Evolutionary conservation across 2,113 vertebrate species (phyloP).

Genomic region (Chaetorhynchus papuensis): DNA sequence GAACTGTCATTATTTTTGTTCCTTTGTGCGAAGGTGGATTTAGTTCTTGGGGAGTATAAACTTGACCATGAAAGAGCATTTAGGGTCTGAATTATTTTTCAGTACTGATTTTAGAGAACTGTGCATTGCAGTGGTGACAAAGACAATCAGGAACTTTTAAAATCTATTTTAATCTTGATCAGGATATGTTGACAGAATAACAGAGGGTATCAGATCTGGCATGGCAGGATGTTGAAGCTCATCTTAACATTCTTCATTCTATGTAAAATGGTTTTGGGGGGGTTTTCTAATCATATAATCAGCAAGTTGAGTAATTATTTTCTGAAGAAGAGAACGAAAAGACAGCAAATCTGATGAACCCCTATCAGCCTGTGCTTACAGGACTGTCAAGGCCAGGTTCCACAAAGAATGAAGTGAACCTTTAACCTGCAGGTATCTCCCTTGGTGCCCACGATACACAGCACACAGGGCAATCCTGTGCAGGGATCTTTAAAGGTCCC

Average conservation of each 20-base stretch:
- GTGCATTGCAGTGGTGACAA: background rate
- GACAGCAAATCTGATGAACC: background rate
- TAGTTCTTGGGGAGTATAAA: background rate
- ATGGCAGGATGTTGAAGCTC: background rate
- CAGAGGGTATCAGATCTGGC: background rate
- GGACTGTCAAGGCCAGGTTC: background rate
- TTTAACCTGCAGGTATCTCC: background rate
- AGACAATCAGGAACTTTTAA: background rate
- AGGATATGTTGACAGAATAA: background rate
- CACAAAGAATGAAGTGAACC: background rate
- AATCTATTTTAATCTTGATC: background rate
- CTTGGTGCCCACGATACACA: background rate
- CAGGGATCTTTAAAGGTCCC: background rate
- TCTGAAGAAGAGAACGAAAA: background rate
- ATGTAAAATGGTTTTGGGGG: fast-evolving
- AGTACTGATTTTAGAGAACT: background rate
- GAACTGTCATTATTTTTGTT: background rate
- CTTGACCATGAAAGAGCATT: background rate
- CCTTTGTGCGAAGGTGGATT: background rate
- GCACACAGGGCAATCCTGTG: background rate
- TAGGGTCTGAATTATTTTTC: background rate
- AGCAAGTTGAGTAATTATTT: background rate
- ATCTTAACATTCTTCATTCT: background rate
- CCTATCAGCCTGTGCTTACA: background rate
- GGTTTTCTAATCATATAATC: background rate